Base-by-base conservation (phyloP, 2,113 vertebrate species). In the Microcebus griseorufus region DNA sequence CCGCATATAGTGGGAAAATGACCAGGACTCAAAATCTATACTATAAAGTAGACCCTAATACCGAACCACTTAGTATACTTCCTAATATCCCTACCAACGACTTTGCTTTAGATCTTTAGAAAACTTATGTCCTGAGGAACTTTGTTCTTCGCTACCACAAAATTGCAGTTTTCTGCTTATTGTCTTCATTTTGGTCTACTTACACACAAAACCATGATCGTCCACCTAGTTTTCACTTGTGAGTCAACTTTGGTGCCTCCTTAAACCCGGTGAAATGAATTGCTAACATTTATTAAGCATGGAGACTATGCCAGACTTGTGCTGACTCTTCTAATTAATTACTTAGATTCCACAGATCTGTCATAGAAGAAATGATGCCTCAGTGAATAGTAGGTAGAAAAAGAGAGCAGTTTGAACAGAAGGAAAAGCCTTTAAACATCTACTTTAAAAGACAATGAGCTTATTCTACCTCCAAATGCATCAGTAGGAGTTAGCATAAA, bases 41-140 rank as follows among this genome's bases (percentile, higher is more conserved):
- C 8, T 34, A 23, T 60, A 86, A 93, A 81, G 53, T 72, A 83
- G 73, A 86, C 45, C 53, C 32, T 82, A 91, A 58, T 64, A 55
- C 48, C n/a, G 4, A 97, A 58, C 78, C 34, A 62, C 2, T 84
- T 70, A 55, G 32, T 60, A 0, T 1, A 5, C 58, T 97, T 93
- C 60, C 67, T 88, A 55, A 23, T 5, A 39, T 75, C 37, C 9
- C 18, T 53, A 42, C 55, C n/a, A 48, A 3, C 51, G 29, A 9
- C 67, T 95, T 94, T 39, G 10, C 73, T 88, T 83, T 69, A 81
- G 69, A 67, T 39, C 45, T 82, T 79, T 45, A 88, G 81, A 73
- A 87, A 91, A 64, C 5, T 1, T 70, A 32, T 1, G 14, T 88
- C 72, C 42, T 67, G 20, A 69, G 79, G 42, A 42, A 64, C 39